Base-by-base conservation (phyloP, 2,888 invertebrate genomes). In the Selenia dentaria region DNA sequence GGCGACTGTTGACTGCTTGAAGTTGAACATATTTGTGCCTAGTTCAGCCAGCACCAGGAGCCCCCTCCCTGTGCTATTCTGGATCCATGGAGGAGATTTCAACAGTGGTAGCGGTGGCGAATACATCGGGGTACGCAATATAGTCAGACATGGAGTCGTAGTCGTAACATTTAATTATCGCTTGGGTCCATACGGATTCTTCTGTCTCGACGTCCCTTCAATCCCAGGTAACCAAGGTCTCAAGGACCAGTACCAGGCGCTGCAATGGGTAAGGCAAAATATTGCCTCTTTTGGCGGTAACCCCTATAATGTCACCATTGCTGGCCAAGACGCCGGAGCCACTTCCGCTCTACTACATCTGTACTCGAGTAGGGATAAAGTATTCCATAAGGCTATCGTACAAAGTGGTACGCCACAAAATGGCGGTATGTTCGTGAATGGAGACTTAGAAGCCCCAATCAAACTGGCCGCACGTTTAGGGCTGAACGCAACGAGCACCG, bases 21-120 rank as follows among this genome's bases (percentile, higher is more conserved):
- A 91, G 46, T 67, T 95, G 3, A 95, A 95, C 67, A 92, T 95
- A 0, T 87, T 77, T 48, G 83, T 85, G 2, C 89, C 89, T 3
- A 72, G 66, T 22, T 51, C 57, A 40, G 88, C 90, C 1, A 80
- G 79, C 38, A 64, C 73, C 2, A 62, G 51, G 8, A 83, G 74
- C 44, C 87, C 84, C 2, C 49, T 88, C 20, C 88, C 90, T 9
- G 89, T 90, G 1, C 45, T 89, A 27, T 79, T 87, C 2, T 90
- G 85, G 85, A 75, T 89, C 27, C 88, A 89, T 27, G 90, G 90
- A 9, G 90, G 90, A 25, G 64, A 62, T 3, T 90, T 85, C 18
- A 58, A 44, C 3, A 48, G 47, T 1, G 89, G 89, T 8, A 78
- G 74, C 45, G 81, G 65, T 5, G 76, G 73, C 6, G 65, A 74